These are phyloP conservation scores for Exephanes ischioxanthus DNA, from an alignment of 2,888 invertebrate species.

Conservation along the genomic window DNA sequence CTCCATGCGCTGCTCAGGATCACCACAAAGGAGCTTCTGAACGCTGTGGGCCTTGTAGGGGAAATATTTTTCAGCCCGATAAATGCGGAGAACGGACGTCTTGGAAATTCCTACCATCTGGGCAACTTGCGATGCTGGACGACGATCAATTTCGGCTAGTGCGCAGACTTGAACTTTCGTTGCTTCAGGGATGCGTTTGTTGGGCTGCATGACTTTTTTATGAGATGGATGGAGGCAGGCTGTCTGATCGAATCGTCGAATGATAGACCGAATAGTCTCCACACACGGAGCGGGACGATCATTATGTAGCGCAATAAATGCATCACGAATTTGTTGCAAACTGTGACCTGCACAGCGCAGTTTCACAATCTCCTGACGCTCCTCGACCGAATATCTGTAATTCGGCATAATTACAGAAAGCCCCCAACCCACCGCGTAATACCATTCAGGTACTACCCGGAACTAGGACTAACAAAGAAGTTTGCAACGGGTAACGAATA, in stretches of 20 bases:
- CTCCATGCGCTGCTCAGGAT: no score
- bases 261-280: neutral
- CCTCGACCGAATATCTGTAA: neutral
- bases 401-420: neutral
- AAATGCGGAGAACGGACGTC: neutral
- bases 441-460: no score
- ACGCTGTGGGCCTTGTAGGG: neutral
- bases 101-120: neutral
- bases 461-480: neutral
- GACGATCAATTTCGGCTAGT: neutral
- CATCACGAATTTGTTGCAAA: neutral
- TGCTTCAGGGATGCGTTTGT: neutral
- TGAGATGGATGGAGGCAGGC: neutral
- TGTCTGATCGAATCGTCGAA: neutral
- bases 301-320: neutral
- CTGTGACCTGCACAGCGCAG: neutral
- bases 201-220: neutral
- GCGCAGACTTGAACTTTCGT: neutral
- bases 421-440: no score
- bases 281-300: neutral
- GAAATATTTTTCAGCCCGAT: neutral
- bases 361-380: neutral
- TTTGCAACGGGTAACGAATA: neutral
- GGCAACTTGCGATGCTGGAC: no score
- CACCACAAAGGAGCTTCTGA: no score